Evolutionary conservation across 2,113 vertebrate genomes (phyloP), one percentile per base, ranked within the genome.

Genomic region (Amblyornis subalaris): DNA sequence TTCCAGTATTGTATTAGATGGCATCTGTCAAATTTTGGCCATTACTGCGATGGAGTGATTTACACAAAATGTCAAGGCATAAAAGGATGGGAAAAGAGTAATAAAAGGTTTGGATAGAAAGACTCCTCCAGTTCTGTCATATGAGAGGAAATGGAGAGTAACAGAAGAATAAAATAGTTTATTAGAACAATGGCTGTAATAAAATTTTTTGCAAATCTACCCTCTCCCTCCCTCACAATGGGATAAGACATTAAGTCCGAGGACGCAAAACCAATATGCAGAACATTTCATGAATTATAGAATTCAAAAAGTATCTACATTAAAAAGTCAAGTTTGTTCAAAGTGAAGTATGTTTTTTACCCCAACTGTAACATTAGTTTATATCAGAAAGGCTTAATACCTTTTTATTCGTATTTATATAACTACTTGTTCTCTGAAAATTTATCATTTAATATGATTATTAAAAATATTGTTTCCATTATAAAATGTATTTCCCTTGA

Each of bases 221-320:
- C 8, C 3, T 3, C 13, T 33, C 33, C 4, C 5, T 4, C 2
- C 5, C 3, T 2, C 15, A 0, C 19, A 45, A 8, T 60, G 19
- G 14, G 8, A 51, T 42, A 61, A 66, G 20, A 33, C 13, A 28
- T 48, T 65, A 73, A 78, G 12, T 83, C 16, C 23, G 18, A 57
- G 23, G 9, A 87, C 42, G 3, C 7, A 76, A 55, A 61, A 55
- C 15, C 6, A 38, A 62, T 47, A 50, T 66, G 11, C 23, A 76
- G 53, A 85, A 65, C 36, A 66, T 14, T 5, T 67, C 1, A 25
- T 36, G 31, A 57, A 25, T 62, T 71, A 36, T 7, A 61, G 19
- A 45, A 65, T 60, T 66, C 26, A 25, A 45, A 87, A 61, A 90
- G 7, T 10, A n/a, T 57, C 25, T 65, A 25, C 35, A 17, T 74